Evolutionary conservation across 1,140 invertebrate species (phyloP), one percentile per base, ranked within the genome.

Genomic region (Eriocheir sinensis): DNA sequence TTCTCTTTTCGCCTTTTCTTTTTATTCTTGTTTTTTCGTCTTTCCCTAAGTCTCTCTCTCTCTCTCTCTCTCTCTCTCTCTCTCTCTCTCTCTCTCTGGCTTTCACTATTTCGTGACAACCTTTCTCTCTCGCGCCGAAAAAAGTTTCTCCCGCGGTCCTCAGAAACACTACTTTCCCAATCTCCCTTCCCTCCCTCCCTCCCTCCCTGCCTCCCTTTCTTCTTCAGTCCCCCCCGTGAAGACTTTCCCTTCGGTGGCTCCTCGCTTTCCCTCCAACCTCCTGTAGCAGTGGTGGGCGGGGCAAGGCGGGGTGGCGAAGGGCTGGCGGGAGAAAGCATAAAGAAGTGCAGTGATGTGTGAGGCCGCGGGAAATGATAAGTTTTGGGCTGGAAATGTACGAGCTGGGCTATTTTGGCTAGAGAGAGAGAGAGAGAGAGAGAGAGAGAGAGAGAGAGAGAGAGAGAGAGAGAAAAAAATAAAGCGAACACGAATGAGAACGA

Each of bases 1-100:
- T 30, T 72, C 88, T 44, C 27, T 89, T 38, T 36, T n/a, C 85
- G 36, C 60, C 79, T n/a, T 72, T 60, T 91, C 44, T 79, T n/a
- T 72, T n/a, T 72, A 21, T n/a, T n/a, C n/a, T n/a, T 91, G 34
- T 88, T 38, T 48, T 34, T 72, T 32, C 3, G 30, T 72, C 89
- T 34, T 21, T 91, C 53, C 17, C 89, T 91, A 30, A 79, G n/a
- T 79, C 53, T 79, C 60, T 79, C 89, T 91, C 53, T 79, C 32
- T 91, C 89, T 91, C 89, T 91, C 41, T 91, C 41, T 91, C 41
- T 72, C 89, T 60, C 89, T 91, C 41, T 60, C 89, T 48, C 44
- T 72, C 89, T 91, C 44, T 72, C 88, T 44, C 85, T 8, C 34
- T 89, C 86, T 89, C 36, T 89, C 86, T 89, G 12, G 40, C 86